Conservation (phyloP, 2,888 invertebrate genomes). For the Agonopterix arenella region DNA sequence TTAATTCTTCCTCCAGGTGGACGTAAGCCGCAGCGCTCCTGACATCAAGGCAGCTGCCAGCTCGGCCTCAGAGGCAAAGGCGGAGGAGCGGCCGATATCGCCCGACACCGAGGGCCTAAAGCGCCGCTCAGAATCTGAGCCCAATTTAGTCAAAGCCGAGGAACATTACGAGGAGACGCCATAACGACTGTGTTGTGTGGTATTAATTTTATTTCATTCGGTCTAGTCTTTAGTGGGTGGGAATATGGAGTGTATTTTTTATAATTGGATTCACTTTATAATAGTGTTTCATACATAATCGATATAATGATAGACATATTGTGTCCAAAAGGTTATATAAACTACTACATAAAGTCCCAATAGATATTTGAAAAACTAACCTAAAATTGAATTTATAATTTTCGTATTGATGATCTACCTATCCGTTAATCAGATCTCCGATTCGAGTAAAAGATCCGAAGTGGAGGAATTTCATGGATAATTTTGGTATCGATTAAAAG, state of each 20-base stretch:
- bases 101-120: slow-evolving; percentile 65
- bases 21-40: slow-evolving; percentile 78
- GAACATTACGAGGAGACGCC: slow-evolving; percentile 51
- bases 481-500: too few species aligned
- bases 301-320: too few species aligned
- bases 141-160: slow-evolving; percentile 73
- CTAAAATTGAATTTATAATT: too few species aligned
- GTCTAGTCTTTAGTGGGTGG: slow-evolving; percentile 12
- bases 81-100: slow-evolving; percentile 37
- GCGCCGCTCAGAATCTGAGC: slow-evolving; percentile 80
- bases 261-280: too few species aligned
- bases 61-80: slow-evolving; percentile 16
- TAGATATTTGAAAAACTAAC: too few species aligned
- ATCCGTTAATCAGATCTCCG: too few species aligned
- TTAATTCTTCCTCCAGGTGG: slow-evolving; percentile 15
- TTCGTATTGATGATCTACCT: too few species aligned
- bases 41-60: slow-evolving; percentile 69
- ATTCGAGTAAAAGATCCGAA: too few species aligned
- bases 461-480: too few species aligned
- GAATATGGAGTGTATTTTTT: slow-evolving; percentile 1
- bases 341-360: too few species aligned
- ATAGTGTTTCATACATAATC: too few species aligned
- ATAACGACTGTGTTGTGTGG: slow-evolving; percentile 15
- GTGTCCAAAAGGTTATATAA: too few species aligned
- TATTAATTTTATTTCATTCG: slow-evolving; percentile 6